Percentiles rank a stretch among this genome's conserved stretches.
phyloP scores from a whole-genome alignment of 2,888 invertebrate genomes.

The Schizaphis graminum region DNA sequence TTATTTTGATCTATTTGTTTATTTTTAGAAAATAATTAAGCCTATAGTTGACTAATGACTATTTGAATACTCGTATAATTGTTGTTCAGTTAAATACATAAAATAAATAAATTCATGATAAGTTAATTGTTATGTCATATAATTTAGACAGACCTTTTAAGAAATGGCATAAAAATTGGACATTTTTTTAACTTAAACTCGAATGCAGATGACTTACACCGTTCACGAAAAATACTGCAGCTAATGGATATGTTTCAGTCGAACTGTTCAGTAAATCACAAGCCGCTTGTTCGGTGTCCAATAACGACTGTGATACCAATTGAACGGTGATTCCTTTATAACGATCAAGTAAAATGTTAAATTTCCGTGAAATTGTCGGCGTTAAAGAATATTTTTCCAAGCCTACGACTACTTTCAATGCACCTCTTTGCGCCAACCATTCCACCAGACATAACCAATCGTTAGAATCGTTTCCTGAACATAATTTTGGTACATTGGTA shows the following conservation, averaged over 20 bases:
- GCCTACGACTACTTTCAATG: conserved; percentile 58
- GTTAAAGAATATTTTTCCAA: conserved; percentile 30
- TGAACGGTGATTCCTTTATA: conserved; percentile 35
- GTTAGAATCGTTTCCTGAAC: conserved; percentile 18
- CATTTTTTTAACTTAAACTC: not conserved
- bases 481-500: not conserved
- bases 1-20: too few species aligned
- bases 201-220: not conserved
- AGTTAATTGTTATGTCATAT: not conserved
- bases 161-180: not conserved
- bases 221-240: conserved; percentile 36
- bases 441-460: conserved; percentile 63
- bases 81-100: not conserved
- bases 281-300: conserved; percentile 24
- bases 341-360: conserved; percentile 55
- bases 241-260: not conserved
- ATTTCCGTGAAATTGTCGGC: conserved; percentile 44
- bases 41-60: not conserved
- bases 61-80: not conserved
- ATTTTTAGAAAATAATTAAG: not conserved
- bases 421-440: conserved; percentile 66
- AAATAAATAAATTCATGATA: not conserved
- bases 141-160: not conserved
- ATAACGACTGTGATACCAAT: not conserved
- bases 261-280: not conserved